Conservation (phyloP, 1,140 invertebrate species). For the Drusus annulatus region DNA sequence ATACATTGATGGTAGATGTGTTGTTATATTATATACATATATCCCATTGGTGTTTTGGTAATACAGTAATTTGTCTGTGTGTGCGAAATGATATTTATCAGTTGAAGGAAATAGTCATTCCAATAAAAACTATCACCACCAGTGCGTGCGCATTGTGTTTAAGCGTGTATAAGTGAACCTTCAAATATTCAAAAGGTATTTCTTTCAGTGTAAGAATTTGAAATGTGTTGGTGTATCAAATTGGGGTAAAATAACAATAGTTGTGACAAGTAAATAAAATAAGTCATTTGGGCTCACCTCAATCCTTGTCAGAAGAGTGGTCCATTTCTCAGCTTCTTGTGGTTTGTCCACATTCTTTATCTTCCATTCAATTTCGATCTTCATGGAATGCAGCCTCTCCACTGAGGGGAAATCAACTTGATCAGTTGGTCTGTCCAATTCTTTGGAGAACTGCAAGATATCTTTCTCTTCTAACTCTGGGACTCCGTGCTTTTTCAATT, state of each 20-base stretch:
- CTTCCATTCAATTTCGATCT: constrained; percentile 60
- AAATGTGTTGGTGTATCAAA: too few relatives aligned
- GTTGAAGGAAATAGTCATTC: neutral
- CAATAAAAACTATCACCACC: neutral
- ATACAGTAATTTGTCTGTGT: neutral
- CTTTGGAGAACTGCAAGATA: constrained; percentile 56
- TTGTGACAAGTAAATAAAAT: too few relatives aligned
- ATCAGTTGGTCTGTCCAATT: constrained; percentile 60
- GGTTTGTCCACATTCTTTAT: constrained; percentile 59
- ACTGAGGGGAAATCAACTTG: constrained; percentile 59
- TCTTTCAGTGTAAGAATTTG: too few relatives aligned
- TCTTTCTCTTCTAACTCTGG: constrained; percentile 58
- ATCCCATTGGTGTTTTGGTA: neutral
- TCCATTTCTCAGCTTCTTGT: constrained; percentile 60
- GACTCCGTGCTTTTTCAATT: constrained; percentile 59
- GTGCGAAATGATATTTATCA: neutral
- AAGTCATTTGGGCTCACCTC: constrained; percentile 59
- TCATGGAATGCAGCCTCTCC: constrained; percentile 60
- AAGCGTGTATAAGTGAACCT: neutral
- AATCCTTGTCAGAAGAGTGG: constrained; percentile 62
- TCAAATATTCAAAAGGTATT: too few relatives aligned
- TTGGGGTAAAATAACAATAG: too few relatives aligned
- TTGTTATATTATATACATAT: too few relatives aligned
- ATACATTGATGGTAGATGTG: too few relatives aligned
- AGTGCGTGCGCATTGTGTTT: neutral